phyloP scores from a whole-genome alignment of 2,888 invertebrate genomes.

The Epistrophe grossulariae region DNA sequence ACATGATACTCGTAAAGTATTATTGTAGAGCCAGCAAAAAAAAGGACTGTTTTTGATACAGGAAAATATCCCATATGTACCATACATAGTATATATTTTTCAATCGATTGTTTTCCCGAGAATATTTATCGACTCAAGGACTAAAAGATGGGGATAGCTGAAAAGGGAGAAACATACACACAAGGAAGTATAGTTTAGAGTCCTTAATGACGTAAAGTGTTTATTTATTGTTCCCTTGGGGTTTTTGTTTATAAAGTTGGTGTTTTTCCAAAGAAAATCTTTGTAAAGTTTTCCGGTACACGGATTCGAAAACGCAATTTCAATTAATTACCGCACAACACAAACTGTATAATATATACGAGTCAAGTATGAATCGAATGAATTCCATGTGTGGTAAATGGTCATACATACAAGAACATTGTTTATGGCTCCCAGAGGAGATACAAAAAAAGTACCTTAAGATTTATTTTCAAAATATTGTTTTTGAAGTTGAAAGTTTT shows the following conservation, averaged over 20 bases:
- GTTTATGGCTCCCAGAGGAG: conserved; percentile 20
- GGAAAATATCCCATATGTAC: conserved; percentile 7
- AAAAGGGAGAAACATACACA: background rate
- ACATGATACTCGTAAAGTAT: conserved; percentile 42
- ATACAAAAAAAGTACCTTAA: background rate
- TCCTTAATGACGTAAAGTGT: conserved; percentile 52
- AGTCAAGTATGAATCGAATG: conserved; percentile 18
- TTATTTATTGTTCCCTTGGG: conserved; percentile 57
- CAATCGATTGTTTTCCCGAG: conserved; percentile 62
- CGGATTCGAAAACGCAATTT: conserved; percentile 42
- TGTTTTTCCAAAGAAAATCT: conserved; percentile 25
- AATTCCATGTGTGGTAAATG: conserved; percentile 38
- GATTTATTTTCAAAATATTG: conserved; percentile 67
- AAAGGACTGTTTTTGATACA: conserved; percentile 18
- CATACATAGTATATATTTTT: background rate
- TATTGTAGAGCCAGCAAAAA: conserved; percentile 34
- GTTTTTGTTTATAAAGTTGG: conserved; percentile 35
- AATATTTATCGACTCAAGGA: conserved; percentile 39
- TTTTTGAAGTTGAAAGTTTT: conserved; percentile 44
- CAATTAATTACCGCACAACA: conserved; percentile 64
- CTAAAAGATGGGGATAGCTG: background rate
- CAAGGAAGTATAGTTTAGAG: conserved; percentile 16
- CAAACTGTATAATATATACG: background rate
- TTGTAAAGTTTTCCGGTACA: conserved; percentile 19
- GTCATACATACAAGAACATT: background rate